These are phyloP conservation scores for Macropis europaea DNA, from an alignment of 2,888 invertebrate species.

Conservation along the genomic window DNA sequence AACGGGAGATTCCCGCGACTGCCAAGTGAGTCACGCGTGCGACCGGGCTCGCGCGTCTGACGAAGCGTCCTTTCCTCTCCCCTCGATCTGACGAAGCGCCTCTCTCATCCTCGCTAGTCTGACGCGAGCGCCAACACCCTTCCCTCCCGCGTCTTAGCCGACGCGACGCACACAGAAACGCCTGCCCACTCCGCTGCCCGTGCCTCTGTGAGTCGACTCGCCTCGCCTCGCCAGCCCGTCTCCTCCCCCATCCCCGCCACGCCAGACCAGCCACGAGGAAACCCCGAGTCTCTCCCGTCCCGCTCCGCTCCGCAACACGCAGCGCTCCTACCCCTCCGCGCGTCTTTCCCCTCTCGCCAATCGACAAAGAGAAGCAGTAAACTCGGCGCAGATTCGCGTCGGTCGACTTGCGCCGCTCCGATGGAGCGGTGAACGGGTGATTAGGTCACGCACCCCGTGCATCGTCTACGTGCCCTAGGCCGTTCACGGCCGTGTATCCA, in stretches of 20 bases:
- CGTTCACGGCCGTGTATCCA: conserved; percentile 74
- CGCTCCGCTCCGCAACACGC: neutral
- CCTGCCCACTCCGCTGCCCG: conserved; percentile 25
- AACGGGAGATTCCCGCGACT: conserved; percentile 73
- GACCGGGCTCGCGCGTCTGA: conserved; percentile 62
- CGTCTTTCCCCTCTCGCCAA: neutral
- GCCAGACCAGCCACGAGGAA: conserved; percentile 36
- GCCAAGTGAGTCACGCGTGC: conserved; percentile 74
- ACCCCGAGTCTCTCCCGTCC: conserved; percentile 24
- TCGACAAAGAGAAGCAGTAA: conserved; percentile 19
- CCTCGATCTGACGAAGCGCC: conserved; percentile 22
- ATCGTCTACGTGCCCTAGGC: conserved; percentile 73
- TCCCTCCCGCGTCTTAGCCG: conserved; percentile 26
- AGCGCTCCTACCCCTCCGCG: neutral
- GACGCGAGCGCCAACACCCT: conserved; percentile 47
- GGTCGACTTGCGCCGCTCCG: conserved; percentile 41
- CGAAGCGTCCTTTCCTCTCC: conserved; percentile 49
- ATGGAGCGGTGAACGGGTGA: conserved; percentile 73
- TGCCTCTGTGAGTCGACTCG: conserved; percentile 21
- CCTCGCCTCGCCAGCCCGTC: conserved; percentile 5
- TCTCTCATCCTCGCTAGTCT: conserved; percentile 35
- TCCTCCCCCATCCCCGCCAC: neutral
- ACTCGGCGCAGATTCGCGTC: conserved; percentile 50
- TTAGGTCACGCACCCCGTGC: conserved; percentile 77
- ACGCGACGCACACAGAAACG: conserved; percentile 36